A percentile compares a stretch with the other conserved stretches of the same genome.
phyloP scores from a whole-genome alignment of 2,113 vertebrate species.

The Peromyscus maniculatus region DNA sequence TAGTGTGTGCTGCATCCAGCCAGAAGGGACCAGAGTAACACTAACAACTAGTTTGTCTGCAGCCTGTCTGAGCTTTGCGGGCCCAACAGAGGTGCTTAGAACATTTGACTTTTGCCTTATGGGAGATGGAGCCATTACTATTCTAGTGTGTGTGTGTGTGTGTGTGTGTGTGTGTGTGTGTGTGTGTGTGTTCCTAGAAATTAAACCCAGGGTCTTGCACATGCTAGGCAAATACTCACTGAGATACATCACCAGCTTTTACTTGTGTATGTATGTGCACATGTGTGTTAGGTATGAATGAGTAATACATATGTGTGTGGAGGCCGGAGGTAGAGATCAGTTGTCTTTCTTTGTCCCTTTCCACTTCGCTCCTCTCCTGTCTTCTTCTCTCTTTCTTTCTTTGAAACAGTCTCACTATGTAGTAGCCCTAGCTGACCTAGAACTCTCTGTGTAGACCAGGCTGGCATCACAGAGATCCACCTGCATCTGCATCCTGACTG shows the following conservation, averaged over 20 bases:
- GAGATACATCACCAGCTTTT: not conserved
- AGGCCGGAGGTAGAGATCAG: not conserved
- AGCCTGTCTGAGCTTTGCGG: not conserved
- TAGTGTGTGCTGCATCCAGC: not conserved
- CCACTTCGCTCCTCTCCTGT: not conserved
- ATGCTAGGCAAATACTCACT: not conserved
- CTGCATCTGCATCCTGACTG: not conserved
- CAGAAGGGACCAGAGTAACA: not conserved
- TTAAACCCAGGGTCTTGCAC: not conserved
- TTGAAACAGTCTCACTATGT: not conserved
- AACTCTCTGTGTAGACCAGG: not conserved
- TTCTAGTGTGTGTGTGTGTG: slow-evolving; percentile 28
- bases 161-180: not conserved
- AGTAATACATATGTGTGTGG: not conserved
- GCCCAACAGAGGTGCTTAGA: not conserved
- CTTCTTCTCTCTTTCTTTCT: not conserved
- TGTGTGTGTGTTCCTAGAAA: not conserved
- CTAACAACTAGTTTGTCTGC: not conserved
- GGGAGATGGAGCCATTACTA: not conserved
- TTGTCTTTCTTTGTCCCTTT: not conserved
- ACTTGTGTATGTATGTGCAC: not conserved
- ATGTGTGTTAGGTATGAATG: not conserved
- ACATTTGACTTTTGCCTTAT: slow-evolving; percentile 43
- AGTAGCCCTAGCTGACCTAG: not conserved
- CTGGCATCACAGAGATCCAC: not conserved